Evolutionary conservation across 2,113 vertebrate species (phyloP).

Genomic region (Antennarius striatus): DNA sequence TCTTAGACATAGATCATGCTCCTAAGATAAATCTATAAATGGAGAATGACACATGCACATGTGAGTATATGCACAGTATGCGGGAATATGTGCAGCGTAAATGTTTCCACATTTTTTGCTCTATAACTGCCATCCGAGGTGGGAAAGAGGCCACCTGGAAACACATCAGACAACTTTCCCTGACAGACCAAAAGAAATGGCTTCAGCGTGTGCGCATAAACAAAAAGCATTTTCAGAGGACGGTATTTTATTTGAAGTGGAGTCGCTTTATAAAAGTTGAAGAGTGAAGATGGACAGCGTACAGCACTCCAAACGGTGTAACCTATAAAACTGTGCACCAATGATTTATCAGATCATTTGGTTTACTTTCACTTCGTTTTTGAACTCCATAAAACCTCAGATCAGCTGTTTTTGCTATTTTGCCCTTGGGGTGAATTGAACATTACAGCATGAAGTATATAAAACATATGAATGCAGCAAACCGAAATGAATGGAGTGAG

Average conservation of each 20-base stretch:
- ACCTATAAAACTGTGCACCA: background rate
- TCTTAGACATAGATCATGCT: too few species aligned
- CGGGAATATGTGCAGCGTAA: slow-evolving; percentile 2
- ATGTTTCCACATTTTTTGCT: slow-evolving; percentile 28
- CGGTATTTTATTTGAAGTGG: background rate
- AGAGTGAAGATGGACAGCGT: background rate
- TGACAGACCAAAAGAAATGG: slow-evolving; percentile 11
- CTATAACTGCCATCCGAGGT: slow-evolving; percentile 8
- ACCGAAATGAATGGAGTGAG: too few species aligned
- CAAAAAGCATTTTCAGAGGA: background rate
- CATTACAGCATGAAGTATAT: background rate
- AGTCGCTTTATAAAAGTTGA: background rate
- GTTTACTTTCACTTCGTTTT: background rate
- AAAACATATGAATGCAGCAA: too few species aligned
- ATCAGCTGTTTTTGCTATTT: background rate
- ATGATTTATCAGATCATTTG: background rate
- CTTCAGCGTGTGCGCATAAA: slow-evolving; percentile 9
- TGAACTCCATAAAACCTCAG: background rate
- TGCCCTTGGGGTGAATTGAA: background rate
- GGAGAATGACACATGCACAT: background rate
- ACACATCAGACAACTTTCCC: slow-evolving; percentile 18
- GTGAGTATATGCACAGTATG: background rate
- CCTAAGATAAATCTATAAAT: background rate
- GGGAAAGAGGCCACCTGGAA: slow-evolving; percentile 27
- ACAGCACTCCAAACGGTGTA: background rate